phyloP scores from a whole-genome alignment of 2,888 invertebrate genomes.

The Yponomeuta malinellus region DNA sequence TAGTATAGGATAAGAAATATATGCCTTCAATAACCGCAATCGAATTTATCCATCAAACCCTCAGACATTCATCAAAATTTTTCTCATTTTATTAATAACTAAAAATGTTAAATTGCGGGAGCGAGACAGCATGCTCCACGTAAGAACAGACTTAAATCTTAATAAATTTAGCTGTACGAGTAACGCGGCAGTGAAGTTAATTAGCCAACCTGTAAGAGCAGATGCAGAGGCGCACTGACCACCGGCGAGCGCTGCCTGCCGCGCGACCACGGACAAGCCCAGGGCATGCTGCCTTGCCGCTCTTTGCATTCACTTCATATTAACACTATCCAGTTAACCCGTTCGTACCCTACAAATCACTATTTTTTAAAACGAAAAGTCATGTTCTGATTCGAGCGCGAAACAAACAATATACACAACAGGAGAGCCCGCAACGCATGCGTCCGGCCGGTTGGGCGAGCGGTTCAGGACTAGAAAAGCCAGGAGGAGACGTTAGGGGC shows the following conservation, averaged over 20 bases:
- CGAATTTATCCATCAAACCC: no score
- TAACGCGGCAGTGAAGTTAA: neutral
- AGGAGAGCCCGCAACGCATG: conserved; percentile 40
- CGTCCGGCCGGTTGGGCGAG: conserved; percentile 52
- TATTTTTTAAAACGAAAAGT: neutral
- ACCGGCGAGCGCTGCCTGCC: conserved; percentile 49
- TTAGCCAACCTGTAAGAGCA: conserved; percentile 51
- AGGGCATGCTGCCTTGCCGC: conserved; percentile 44
- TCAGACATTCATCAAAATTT: no score
- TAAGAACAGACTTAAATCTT: no score
- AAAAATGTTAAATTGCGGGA: no score
- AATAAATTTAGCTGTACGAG: neutral
- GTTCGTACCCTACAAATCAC: neutral
- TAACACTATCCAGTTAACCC: neutral
- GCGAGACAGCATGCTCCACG: no score
- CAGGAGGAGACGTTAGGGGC: conserved; percentile 1
- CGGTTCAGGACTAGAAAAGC: conserved; percentile 47
- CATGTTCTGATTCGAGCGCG: neutral
- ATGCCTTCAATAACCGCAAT: no score
- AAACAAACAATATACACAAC: conserved; percentile 36
- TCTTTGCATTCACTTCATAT: neutral
- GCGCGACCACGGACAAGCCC: conserved; percentile 67
- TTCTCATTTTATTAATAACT: no score
- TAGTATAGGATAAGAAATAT: no score
- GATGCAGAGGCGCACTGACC: conserved; percentile 51